These are phyloP conservation scores for Chlorodrepanis virens DNA, from an alignment of 2,113 vertebrate genomes.

Conservation along the genomic window DNA sequence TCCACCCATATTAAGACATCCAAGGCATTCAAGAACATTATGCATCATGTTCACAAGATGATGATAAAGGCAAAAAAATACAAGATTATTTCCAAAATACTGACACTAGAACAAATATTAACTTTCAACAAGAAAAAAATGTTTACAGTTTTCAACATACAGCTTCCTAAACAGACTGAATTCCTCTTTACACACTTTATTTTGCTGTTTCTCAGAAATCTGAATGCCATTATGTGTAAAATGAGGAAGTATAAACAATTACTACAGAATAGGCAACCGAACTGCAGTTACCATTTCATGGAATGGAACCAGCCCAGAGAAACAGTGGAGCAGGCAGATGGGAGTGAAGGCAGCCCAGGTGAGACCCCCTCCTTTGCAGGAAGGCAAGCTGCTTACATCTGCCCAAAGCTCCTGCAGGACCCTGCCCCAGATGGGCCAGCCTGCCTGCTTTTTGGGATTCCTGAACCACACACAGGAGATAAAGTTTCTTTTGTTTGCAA, in stretches of 20 bases:
- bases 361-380: neutral
- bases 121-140: constrained; percentile 1
- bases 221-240: neutral
- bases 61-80: constrained; percentile 13
- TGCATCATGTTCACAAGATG: neutral
- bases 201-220: neutral
- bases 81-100: constrained; percentile 35
- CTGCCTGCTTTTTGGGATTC: neutral
- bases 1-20: neutral
- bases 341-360: neutral
- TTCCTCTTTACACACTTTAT: neutral
- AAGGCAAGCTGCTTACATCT: neutral
- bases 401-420: neutral
- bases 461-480: neutral
- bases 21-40: neutral
- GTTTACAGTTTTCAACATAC: constrained; percentile 11
- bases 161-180: neutral
- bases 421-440: neutral
- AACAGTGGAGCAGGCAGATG: neutral
- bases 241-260: neutral
- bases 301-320: neutral
- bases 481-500: neutral
- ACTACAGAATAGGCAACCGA: neutral
- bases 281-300: neutral
- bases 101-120: constrained; percentile 13